phyloP scores from a whole-genome alignment of 2,113 vertebrate species.

The Paracanthobrama guichenoti region DNA sequence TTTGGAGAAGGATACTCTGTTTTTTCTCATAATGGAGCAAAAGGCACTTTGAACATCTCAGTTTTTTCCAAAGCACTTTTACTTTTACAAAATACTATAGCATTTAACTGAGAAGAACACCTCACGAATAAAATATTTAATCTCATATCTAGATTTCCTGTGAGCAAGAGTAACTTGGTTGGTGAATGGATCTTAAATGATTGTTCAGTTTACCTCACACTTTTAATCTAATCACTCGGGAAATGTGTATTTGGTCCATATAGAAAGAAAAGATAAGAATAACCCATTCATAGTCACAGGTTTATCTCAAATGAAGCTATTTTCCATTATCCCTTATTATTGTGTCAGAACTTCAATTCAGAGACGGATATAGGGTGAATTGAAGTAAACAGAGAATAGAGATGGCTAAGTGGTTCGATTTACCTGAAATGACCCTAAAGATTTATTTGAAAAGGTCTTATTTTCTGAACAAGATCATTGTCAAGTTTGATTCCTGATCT shows the following conservation, averaged over 20 bases:
- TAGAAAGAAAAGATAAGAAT: background rate
- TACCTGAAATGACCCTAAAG: background rate
- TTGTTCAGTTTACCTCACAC: constrained; percentile 8
- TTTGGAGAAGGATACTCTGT: background rate
- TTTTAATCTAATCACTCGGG: constrained; percentile 25
- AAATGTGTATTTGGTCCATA: constrained; percentile 9
- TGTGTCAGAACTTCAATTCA: background rate
- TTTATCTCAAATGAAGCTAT: background rate
- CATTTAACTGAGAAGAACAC: background rate
- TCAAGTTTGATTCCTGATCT: background rate
- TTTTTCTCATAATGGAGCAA: background rate
- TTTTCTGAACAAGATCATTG: background rate
- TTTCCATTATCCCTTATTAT: background rate
- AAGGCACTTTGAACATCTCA: background rate
- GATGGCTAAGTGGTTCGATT: background rate
- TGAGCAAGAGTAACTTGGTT: background rate
- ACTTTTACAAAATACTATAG: background rate
- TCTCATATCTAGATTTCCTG: background rate
- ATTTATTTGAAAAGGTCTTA: background rate
- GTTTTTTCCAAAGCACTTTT: background rate
- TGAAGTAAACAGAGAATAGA: background rate
- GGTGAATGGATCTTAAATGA: background rate
- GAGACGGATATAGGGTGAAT: background rate
- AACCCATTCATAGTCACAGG: background rate
- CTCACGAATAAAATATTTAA: constrained; percentile 23